Base-by-base conservation (phyloP, 2,113 vertebrate species). In the Chlorodrepanis virens region DNA sequence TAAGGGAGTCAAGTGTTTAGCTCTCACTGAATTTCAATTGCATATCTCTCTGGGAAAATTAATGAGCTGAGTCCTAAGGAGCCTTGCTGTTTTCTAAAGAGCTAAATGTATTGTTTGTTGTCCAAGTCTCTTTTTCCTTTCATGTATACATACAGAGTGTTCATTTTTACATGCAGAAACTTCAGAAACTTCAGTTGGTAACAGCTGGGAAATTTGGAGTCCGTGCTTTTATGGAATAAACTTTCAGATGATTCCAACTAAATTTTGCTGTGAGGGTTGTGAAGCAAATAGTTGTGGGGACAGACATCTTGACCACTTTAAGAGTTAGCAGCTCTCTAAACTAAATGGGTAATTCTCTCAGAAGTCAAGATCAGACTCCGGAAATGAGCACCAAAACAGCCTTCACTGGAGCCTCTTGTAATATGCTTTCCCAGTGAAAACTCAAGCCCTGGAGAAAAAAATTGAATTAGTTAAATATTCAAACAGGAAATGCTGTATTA, bases 11-110 rank as follows among this genome's bases (percentile, higher is more conserved):
- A 87, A 96, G 87, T 89, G 91, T 93, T 94, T 82, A 60, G 60
- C 81, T 96, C 74, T 91, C 84, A 60, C 45, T 87, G 93, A 91
- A 93, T 95, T 91, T 95, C 89, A 96, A 91, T 87, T 83, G 90
- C 87, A 78, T 90, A 86, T 90, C 92, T 96, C 94, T 91, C 65
- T 8, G 83, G 88, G 92, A 96, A 94, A 97, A 94, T 92, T 93
- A 96, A 93, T 95, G 96, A 95, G 69, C 52, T 96, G 68, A 94
- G 76, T 77, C 65, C 52, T 81, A 60, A 90, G 83, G 78, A 96
- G 49, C 37, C 69, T 90, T 84, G 31, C 78, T 74, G 71, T 93
- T 96, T 94, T 52, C 85, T 86, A 86, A 88, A 78, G 54, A 91
- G 47, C 64, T 71, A 28, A 40, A 81, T 84, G 47, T 81, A 90